Percentiles rank a stretch among this genome's conserved stretches.
Evolutionary conservation across 2,113 vertebrate species (phyloP).

Genomic region (Misgurnus mizolepis): DNA sequence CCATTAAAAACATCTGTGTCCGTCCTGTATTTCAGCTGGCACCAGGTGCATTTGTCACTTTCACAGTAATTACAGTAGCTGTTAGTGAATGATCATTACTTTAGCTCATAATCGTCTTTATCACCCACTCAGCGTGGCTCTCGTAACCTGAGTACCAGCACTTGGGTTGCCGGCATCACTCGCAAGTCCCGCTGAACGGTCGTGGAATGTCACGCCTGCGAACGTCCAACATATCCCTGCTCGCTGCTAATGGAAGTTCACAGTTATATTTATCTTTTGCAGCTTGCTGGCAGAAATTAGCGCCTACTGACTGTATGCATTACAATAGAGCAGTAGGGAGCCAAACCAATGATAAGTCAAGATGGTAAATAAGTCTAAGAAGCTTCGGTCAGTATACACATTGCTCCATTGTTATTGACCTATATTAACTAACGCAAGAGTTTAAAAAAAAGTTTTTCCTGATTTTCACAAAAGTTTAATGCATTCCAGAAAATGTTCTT

Average conservation of each 20-base stretch:
- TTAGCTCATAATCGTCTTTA: slow-evolving; percentile 19
- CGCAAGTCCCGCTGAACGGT: neutral
- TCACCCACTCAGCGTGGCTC: neutral
- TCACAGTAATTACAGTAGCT: slow-evolving; percentile 14
- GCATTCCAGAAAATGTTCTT: too few species aligned
- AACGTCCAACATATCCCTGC: neutral
- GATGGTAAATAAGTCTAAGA: too few species aligned
- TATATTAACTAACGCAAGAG: too few species aligned
- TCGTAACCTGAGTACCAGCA: neutral
- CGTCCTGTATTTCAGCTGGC: slow-evolving; percentile 1
- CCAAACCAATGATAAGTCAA: too few species aligned
- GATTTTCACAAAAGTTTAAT: too few species aligned
- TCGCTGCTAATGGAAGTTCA: neutral
- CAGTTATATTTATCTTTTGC: slow-evolving; percentile 7
- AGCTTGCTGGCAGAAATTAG: neutral
- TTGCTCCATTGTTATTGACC: too few species aligned
- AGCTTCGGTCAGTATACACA: too few species aligned
- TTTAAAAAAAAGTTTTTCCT: too few species aligned
- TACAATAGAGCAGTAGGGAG: neutral
- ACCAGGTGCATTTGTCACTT: slow-evolving; percentile 14
- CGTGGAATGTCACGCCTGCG: slow-evolving; percentile 4
- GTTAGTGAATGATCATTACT: slow-evolving; percentile 21
- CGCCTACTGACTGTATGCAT: neutral
- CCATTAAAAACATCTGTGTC: neutral
- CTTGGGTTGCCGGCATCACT: neutral